These are phyloP conservation scores for Apamea monoglypha DNA, from an alignment of 2,888 invertebrate genomes.

Conservation along the genomic window DNA sequence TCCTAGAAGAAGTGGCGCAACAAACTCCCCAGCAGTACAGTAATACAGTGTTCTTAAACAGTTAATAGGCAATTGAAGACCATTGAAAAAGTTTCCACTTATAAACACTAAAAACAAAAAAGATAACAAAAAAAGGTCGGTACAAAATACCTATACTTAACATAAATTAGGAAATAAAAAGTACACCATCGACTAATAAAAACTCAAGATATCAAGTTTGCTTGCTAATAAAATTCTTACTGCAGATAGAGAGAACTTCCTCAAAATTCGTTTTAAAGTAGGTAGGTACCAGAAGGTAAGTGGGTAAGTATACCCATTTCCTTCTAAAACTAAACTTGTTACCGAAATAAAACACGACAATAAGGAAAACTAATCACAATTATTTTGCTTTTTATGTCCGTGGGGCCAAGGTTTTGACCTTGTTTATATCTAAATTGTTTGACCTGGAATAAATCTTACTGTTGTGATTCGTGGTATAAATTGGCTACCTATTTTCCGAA, in stretches of 20 bases:
- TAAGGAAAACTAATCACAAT: slow-evolving; percentile 17
- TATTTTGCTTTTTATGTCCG: not conserved
- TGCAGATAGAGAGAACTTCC: not conserved
- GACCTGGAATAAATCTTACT: slow-evolving; percentile 4
- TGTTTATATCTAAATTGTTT: slow-evolving; percentile 14
- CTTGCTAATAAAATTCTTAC: not conserved
- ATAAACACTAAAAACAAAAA: not conserved
- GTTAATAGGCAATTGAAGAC: not conserved
- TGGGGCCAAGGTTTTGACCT: slow-evolving; percentile 24
- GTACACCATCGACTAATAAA: not conserved
- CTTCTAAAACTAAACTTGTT: not conserved
- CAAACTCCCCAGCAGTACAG: no score
- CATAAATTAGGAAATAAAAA: not conserved
- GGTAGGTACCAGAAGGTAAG: not conserved
- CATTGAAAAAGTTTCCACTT: not conserved
- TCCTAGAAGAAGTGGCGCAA: no score
- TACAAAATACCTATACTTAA: not conserved
- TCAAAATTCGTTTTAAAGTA: not conserved
- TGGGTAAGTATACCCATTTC: not conserved
- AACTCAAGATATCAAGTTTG: not conserved
- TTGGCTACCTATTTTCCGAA: not conserved
- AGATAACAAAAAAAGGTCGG: not conserved
- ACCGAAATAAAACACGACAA: not conserved
- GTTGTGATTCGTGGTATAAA: not conserved
- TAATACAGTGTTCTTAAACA: not conserved